Conservation (phyloP, 2,797 vertebrate genomes). For the Furcifer pardalis region DNA sequence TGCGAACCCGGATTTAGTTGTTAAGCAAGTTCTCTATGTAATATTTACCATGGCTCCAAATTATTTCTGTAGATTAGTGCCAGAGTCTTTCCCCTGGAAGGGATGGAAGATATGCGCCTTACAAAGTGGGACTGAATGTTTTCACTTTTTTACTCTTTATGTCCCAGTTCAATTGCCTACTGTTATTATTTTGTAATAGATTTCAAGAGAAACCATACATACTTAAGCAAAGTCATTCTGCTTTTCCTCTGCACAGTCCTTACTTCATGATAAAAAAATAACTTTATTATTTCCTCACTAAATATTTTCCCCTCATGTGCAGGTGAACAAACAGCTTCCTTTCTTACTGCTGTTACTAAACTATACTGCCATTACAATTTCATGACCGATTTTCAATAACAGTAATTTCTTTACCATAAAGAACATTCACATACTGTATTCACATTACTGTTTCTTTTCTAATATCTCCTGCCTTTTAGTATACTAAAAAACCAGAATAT, state of each 20-base stretch:
- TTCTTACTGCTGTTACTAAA: slow-evolving; percentile 51
- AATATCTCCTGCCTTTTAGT: slow-evolving; percentile 33
- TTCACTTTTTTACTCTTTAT: not conserved
- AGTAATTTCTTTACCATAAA: slow-evolving; percentile 52
- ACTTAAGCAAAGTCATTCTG: not conserved
- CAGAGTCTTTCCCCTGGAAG: not conserved
- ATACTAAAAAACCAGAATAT: not conserved
- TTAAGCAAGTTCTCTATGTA: not conserved
- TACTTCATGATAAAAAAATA: slow-evolving; percentile 33
- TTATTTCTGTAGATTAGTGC: not conserved
- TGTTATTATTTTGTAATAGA: not conserved
- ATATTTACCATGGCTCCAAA: not conserved
- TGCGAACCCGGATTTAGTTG: too few relatives aligned
- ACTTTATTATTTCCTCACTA: slow-evolving; percentile 22
- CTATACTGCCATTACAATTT: slow-evolving; percentile 38
- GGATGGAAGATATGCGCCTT: not conserved
- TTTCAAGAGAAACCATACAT: slow-evolving; percentile 12
- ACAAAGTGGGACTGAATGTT: not conserved
- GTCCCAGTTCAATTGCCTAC: not conserved
- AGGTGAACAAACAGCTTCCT: slow-evolving; percentile 22
- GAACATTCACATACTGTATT: slow-evolving; percentile 47
- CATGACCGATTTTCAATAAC: slow-evolving; percentile 43
- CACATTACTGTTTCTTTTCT: slow-evolving; percentile 29
- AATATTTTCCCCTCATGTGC: slow-evolving; percentile 22
- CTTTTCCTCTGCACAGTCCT: slow-evolving; percentile 20